Percentiles rank a stretch among this genome's conserved stretches.
phyloP scores from a whole-genome alignment of 2,888 invertebrate genomes.

The Lypha dubia region DNA sequence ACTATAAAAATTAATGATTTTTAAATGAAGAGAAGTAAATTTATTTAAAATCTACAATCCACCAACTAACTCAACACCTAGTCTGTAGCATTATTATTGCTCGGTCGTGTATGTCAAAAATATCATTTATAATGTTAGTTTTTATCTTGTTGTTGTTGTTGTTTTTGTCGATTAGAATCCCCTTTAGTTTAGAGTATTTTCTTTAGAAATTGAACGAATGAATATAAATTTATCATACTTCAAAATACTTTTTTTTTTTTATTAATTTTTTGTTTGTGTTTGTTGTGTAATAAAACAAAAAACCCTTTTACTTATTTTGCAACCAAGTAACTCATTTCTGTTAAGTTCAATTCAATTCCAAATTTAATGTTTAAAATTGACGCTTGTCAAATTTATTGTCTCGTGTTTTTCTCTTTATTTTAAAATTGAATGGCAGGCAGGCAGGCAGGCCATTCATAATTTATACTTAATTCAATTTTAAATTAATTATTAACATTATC shows the following conservation, averaged over 20 bases:
- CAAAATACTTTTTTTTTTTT: slow-evolving; percentile 29
- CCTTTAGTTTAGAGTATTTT: background rate
- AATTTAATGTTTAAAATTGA: slow-evolving; percentile 49
- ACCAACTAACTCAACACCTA: slow-evolving; percentile 65
- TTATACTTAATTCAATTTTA: slow-evolving; percentile 65
- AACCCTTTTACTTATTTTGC: slow-evolving; percentile 14
- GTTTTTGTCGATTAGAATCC: background rate
- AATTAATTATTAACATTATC: slow-evolving; percentile 61
- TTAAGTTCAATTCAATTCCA: background rate
- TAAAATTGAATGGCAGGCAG: background rate
- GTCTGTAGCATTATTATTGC: slow-evolving; percentile 61
- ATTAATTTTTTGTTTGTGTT: background rate
- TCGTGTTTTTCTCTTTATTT: slow-evolving; percentile 35
- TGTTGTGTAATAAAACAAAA: slow-evolving; percentile 17
- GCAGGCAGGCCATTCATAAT: slow-evolving; percentile 47
- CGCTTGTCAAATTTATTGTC: slow-evolving; percentile 67
- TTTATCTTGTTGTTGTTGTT: too few species aligned
- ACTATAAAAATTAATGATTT: slow-evolving; percentile 66
- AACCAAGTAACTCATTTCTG: background rate
- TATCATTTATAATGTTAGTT: slow-evolving; percentile 66
- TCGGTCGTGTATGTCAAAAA: slow-evolving; percentile 67
- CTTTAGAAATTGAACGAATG: slow-evolving; percentile 35
- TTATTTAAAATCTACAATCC: slow-evolving; percentile 15
- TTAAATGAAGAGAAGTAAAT: slow-evolving; percentile 1
- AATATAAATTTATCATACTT: slow-evolving; percentile 54